Evolutionary conservation across 2,888 invertebrate genomes (phyloP), one percentile per base, ranked within the genome.

Genomic region (Lasioglossum villosulum): DNA sequence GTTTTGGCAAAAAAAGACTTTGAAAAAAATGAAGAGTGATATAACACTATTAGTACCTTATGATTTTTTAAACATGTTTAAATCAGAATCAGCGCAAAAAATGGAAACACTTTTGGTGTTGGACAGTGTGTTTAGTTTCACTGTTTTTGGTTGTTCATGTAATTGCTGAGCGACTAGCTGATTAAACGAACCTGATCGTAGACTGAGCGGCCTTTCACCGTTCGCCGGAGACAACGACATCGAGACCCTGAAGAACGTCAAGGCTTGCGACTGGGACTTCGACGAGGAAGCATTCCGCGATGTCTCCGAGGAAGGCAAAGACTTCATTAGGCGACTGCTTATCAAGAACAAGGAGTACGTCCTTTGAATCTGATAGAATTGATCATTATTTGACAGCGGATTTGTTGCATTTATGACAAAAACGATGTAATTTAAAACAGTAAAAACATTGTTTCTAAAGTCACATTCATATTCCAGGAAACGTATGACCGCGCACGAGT

Each of bases 201-300:
- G 98, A 75, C 96, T 99, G 89, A 99, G 99, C 93, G 99, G 99
- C 75, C 96, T 99, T 75, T 99, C 99, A 79, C 99, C 99, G 91
- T 99, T 99, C 95, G 99, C 99, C 86, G 99, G 99, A 70, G 99
- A 99, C 95, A 99, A 99, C 94, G 99, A 99, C 95, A 98, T 99
- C 80, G 99, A 99, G 92, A 99, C 99, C 0, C 95, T 99, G 89
- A 99, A 99, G 96, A 99, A 99, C 95, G 99, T 99, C 23, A 99
- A 99, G 95, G 98, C 98, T 16, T 99, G 99, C 95, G 99, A 99
- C 95, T 99, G 99, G 99, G 99, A 99, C 96, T 99, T 99, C 96
- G 99, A 99, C 94, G 97, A 98, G 94, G 99, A 99, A 93, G 97
- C 99, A 14, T 99, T 99, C 96, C 96, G 97, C 39, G 97, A 97